A percentile compares a stretch with the other conserved stretches of the same genome.
phyloP scores from a whole-genome alignment of 2,113 vertebrate species.

The Leucoraja erinaceus region DNA sequence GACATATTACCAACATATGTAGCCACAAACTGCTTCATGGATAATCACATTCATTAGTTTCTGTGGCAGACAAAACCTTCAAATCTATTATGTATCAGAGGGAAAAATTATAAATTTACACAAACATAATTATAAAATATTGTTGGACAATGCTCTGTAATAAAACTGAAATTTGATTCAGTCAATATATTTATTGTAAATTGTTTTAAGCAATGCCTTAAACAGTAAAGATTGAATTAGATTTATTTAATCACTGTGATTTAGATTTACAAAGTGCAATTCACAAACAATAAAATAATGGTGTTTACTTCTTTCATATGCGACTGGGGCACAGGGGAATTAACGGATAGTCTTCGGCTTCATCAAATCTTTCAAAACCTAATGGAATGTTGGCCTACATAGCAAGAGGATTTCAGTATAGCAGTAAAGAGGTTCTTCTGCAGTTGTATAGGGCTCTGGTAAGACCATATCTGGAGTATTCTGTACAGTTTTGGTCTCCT shows the following conservation, averaged over 20 bases:
- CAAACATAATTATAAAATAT: neutral
- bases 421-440: too few relatives aligned
- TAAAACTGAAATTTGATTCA: neutral
- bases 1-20: too few relatives aligned
- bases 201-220: neutral
- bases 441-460: too few relatives aligned
- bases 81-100: too few relatives aligned
- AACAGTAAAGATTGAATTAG: neutral
- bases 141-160: neutral
- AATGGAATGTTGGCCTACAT: too few relatives aligned
- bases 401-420: too few relatives aligned
- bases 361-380: neutral
- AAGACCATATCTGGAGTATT: too few relatives aligned
- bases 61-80: neutral
- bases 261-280: neutral
- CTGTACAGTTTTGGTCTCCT: too few relatives aligned
- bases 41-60: neutral
- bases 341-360: neutral
- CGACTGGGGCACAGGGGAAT: neutral
- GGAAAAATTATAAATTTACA: neutral
- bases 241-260: neutral
- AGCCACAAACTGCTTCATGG: too few relatives aligned
- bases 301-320: neutral
- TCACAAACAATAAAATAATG: neutral
- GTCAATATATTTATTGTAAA: neutral